A percentile compares a stretch with the other conserved stretches of the same genome.
phyloP scores from a whole-genome alignment of 2,888 invertebrate species.

The Sycophila texana region DNA sequence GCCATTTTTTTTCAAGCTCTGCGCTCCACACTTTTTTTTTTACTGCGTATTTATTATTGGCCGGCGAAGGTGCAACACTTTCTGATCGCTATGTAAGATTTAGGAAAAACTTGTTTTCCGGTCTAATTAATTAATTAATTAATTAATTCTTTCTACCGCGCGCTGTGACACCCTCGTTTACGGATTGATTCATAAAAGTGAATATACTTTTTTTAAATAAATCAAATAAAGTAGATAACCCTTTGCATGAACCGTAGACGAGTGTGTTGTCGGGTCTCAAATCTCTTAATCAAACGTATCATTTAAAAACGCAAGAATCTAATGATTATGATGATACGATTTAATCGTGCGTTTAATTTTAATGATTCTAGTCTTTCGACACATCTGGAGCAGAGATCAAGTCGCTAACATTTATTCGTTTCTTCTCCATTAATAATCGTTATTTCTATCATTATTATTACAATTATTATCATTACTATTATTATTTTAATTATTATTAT shows the following conservation, averaged over 20 bases:
- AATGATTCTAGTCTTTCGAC: slow-evolving; percentile 74
- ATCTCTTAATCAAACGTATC: slow-evolving; percentile 57
- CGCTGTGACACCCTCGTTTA: slow-evolving; percentile 45
- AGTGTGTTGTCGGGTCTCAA: slow-evolving; percentile 51
- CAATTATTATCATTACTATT: slow-evolving; percentile 48
- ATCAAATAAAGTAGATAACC: slow-evolving; percentile 7
- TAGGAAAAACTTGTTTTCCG: slow-evolving; percentile 49
- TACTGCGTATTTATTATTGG: slow-evolving; percentile 54
- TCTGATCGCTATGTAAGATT: slow-evolving; percentile 53
- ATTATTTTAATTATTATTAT: slow-evolving; percentile 39
- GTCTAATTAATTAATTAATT: slow-evolving; percentile 52
- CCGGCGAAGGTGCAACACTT: slow-evolving; percentile 59
- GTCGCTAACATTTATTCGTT: slow-evolving; percentile 54
- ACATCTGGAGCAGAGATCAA: slow-evolving; percentile 68
- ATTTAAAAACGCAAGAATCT: slow-evolving; percentile 38
- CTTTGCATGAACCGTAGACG: slow-evolving; percentile 48
- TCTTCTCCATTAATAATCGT: slow-evolving; percentile 53
- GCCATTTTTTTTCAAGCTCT: slow-evolving; percentile 59
- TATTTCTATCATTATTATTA: slow-evolving; percentile 41
- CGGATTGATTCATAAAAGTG: not conserved
- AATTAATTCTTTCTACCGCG: slow-evolving; percentile 37
- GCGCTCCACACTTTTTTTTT: slow-evolving; percentile 57
- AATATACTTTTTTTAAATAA: slow-evolving; percentile 15
- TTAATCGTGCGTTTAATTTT: slow-evolving; percentile 64
- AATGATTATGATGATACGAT: slow-evolving; percentile 43